Base-by-base conservation (phyloP, 2,113 vertebrate species). In the Cryptotis parvus region DNA sequence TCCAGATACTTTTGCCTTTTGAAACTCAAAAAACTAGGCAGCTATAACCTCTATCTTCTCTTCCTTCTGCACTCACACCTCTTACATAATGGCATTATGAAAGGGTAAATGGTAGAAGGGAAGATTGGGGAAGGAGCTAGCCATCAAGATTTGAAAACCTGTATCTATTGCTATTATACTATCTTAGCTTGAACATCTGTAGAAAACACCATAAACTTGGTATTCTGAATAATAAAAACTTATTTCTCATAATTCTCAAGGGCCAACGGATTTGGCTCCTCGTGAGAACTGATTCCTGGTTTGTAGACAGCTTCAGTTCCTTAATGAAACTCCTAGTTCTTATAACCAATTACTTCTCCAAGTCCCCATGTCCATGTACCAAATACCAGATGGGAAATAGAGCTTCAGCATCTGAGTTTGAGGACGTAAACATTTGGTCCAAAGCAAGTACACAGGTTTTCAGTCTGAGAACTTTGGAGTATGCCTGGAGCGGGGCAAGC, bases 91-190 rank as follows among this genome's bases (percentile, higher is more conserved):
- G 22, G 43, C 26, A 35, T 33, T 4, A 35, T 10, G 33, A 69
- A 68, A 65, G 24, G 80, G 31, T 6, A 77, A 43, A 77, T 11
- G 45, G 45, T 58, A 29, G 76, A 29, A 35, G 12, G 39, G 31
- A 83, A 68, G 75, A 43, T 37, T 22, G 68, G 58, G 69, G 29
- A 43, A 77, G 20, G 45, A 58, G 68, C 29, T 58, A 68, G 20
- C 45, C 39, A 61, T 61, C 41, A 63, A 78, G 52, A 73, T 84
- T 73, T 77, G 10, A 84, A 89, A 89, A 85, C 43, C 29, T 55
- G 39, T 20, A 35, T 4, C 69, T 12, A 39, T 24, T 58, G 26
- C 63, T 43, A 18, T 35, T 79, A 52, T 43, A n/a, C 4, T 41
- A 4, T 81, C 68, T 75, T 29, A 33, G 33, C 18, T 72, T 43